phyloP scores from a whole-genome alignment of 2,888 invertebrate genomes.

The Strigamia maritima region DNA sequence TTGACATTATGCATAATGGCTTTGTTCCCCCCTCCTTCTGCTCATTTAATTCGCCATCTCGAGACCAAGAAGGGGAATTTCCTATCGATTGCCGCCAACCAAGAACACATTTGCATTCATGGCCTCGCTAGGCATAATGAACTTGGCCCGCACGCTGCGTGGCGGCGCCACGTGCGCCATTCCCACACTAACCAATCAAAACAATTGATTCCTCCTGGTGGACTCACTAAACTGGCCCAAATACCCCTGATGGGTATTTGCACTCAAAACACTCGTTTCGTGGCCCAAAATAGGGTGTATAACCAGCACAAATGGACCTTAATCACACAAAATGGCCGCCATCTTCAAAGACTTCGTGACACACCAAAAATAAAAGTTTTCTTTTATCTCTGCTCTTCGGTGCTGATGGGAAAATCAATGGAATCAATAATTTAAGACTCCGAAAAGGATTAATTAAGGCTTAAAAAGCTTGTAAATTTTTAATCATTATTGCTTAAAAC shows the following conservation, averaged over 20 bases:
- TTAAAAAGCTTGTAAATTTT: too few species aligned
- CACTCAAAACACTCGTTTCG: conserved; percentile 19
- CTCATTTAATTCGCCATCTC: conserved; percentile 16
- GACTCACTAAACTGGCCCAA: conserved; percentile 2
- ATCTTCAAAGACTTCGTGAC: not conserved
- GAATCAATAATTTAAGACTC: not conserved
- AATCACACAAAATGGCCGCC: conserved; percentile 11
- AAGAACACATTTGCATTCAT: conserved; percentile 20
- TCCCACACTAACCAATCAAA: conserved; percentile 12
- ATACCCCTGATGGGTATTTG: conserved; percentile 16
- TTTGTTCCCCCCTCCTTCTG: not conserved
- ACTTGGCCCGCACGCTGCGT: not conserved
- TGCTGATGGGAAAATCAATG: not conserved
- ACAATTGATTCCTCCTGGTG: conserved; percentile 23
- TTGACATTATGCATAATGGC: conserved; percentile 20
- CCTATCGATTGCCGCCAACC: conserved; percentile 7
- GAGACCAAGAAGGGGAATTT: conserved; percentile 8
- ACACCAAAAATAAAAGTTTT: not conserved
- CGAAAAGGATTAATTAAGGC: too few species aligned
- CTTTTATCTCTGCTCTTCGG: not conserved
- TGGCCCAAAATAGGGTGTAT: not conserved
- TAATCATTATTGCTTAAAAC: too few species aligned
- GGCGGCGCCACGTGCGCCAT: conserved; percentile 15
- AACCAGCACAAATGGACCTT: not conserved
- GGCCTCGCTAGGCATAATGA: not conserved